A percentile compares a stretch with the other conserved stretches of the same genome.
Conservation (phyloP, 2,888 invertebrate genomes). For the Didymodactylos carnosus region DNA sequence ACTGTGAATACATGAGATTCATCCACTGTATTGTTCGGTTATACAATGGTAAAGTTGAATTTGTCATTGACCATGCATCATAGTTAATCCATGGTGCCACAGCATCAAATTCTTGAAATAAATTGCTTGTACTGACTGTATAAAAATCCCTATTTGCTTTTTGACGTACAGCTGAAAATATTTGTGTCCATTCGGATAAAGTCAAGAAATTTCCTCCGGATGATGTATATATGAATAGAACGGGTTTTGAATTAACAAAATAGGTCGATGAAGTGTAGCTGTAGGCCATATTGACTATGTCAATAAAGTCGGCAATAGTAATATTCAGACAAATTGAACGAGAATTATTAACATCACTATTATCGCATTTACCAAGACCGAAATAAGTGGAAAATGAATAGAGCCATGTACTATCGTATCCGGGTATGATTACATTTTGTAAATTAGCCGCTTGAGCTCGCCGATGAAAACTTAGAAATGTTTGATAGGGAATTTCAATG, state of each 20-base stretch:
- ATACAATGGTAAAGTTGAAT: neutral
- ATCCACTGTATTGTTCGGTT: neutral
- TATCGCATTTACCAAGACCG: neutral
- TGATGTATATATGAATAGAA: neutral
- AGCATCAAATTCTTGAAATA: neutral
- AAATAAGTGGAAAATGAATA: neutral
- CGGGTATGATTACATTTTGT: neutral
- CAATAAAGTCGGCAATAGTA: neutral
- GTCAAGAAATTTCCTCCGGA: neutral
- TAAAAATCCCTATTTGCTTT: neutral
- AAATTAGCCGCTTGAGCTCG: neutral
- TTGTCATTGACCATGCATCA: neutral
- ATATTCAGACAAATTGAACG: neutral
- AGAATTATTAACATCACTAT: neutral
- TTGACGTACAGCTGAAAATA: neutral
- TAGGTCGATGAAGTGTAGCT: neutral
- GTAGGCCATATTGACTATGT: neutral
- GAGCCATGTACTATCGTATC: neutral
- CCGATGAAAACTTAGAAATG: neutral
- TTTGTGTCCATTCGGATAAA: neutral
- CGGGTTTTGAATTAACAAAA: neutral
- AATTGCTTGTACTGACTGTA: neutral
- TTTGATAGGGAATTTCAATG: neutral
- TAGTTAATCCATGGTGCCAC: neutral
- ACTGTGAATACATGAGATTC: neutral